Evolutionary conservation across 2,797 vertebrate species (phyloP).

Genomic region (Bufotes viridis): DNA sequence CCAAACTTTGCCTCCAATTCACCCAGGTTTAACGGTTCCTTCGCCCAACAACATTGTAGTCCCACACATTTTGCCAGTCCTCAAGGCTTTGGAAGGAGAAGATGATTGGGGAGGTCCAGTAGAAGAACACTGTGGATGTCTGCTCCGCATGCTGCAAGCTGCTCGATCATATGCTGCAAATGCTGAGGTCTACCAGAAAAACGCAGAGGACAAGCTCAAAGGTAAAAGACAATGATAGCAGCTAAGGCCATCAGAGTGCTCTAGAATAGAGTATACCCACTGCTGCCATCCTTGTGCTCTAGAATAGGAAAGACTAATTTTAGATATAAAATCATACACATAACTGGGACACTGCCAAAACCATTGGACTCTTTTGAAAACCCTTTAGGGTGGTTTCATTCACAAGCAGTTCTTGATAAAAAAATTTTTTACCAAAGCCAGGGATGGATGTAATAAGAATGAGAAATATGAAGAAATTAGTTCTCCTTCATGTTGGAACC

Average conservation of each 20-base stretch:
- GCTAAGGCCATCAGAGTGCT: too few species aligned
- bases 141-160: slow-evolving; percentile 79
- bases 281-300: too few species aligned
- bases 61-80: slow-evolving; percentile 82
- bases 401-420: too few species aligned
- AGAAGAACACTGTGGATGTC: slow-evolving; percentile 78
- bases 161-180: slow-evolving; percentile 76
- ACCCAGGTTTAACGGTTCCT: slow-evolving; percentile 13
- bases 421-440: too few species aligned
- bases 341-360: neutral
- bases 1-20: neutral
- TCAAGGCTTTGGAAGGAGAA: slow-evolving; percentile 83
- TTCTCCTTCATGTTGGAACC: too few species aligned
- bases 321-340: neutral
- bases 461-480: too few species aligned
- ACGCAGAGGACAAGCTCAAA: slow-evolving; percentile 74
- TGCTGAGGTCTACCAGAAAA: slow-evolving; percentile 71
- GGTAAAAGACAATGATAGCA: slow-evolving; percentile 64
- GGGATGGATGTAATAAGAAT: too few species aligned
- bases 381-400: too few species aligned
- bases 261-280: too few species aligned
- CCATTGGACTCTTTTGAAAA: neutral
- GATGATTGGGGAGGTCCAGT: slow-evolving; percentile 73
- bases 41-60: slow-evolving; percentile 67
- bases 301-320: neutral